These are phyloP conservation scores for Buphagus erythrorhynchus DNA, from an alignment of 2,797 vertebrate genomes.

Conservation along the genomic window DNA sequence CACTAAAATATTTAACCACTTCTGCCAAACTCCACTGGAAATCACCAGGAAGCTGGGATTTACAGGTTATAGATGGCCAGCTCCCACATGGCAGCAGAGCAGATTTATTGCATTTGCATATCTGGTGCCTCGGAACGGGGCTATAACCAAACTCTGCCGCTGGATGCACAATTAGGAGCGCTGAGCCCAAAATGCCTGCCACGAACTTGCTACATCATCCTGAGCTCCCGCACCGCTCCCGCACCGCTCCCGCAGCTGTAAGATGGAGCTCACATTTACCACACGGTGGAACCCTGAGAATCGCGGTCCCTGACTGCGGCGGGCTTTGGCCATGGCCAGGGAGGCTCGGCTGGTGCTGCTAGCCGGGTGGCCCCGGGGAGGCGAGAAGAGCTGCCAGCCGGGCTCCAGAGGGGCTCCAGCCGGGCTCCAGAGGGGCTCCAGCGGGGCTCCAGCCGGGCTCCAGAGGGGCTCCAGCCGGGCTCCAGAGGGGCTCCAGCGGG, in stretches of 20 bases:
- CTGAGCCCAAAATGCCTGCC: slow-evolving; percentile 32
- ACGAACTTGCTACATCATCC: neutral
- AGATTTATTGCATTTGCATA: slow-evolving; percentile 15
- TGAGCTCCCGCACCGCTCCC: neutral
- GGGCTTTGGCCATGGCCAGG: no score
- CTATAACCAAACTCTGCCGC: neutral
- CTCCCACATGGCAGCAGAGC: neutral
- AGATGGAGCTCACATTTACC: neutral
- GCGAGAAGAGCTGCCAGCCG: no score
- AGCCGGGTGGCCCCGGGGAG: no score
- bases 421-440: no score
- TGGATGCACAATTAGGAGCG: neutral
- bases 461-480: no score
- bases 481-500: no score
- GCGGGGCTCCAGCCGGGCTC: no score
- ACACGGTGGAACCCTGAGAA: neutral
- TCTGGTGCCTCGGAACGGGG: neutral
- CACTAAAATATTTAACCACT: slow-evolving; percentile 52
- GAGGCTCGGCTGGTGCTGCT: no score
- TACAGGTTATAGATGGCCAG: slow-evolving; percentile 32
- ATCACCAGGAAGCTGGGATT: slow-evolving; percentile 21
- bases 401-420: no score
- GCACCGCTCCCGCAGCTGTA: neutral
- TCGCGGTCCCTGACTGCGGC: neutral
- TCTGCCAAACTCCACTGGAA: slow-evolving; percentile 29